Base-by-base conservation (phyloP, 1,140 invertebrate species). In the Bombus vancouverensis region DNA sequence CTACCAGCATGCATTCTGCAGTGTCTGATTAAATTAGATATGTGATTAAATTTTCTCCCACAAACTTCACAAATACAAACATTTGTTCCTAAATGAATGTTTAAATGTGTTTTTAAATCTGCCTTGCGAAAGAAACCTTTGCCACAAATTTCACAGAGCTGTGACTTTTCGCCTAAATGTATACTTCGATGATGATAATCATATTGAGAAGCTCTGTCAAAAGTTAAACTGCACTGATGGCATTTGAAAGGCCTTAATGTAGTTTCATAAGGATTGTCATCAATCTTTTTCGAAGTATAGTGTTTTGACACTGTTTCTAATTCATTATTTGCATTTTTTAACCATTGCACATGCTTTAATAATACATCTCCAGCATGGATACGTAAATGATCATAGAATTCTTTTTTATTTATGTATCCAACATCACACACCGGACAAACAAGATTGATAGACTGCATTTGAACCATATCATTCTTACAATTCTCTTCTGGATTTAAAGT, bases 21-120 rank as follows among this genome's bases (percentile, higher is more conserved):
- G 72, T 95, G 95, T 62, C 95, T 92, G 73, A 95, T 95, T 22
- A 96, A 88, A 92, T 96, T 96, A 0, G 95, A 95, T 42, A 95
- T 92, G 81, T 96, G 95, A 88, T 94, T 95, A 71, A 96, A 96
- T 81, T 95, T 94, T 57, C 92, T 91, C 18, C 95, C 95, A 77
- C 95, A 96, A 68, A 95, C 90, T 82, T 95, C 93, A 71, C 95
- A 95, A 10, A 95, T 95, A 47, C 93, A 94, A 70, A 92, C 91
- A 86, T 95, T 95, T 44, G 94, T 95, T 18, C 94, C 94, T 70
- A 95, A 83, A 88, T 96, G 95, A 68, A 95, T 93, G 66, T 95
- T 95, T 15, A 95, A 90, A 79, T 96, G 95, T 10, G 94, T 95
- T 59, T 93, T 92, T n/a, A 96, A 85, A 65, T 96, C 95, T 25